A percentile compares a stretch with the other conserved stretches of the same genome.
These are phyloP conservation scores for Ochropacha duplaris DNA, from an alignment of 2,888 invertebrate genomes.

Conservation along the genomic window DNA sequence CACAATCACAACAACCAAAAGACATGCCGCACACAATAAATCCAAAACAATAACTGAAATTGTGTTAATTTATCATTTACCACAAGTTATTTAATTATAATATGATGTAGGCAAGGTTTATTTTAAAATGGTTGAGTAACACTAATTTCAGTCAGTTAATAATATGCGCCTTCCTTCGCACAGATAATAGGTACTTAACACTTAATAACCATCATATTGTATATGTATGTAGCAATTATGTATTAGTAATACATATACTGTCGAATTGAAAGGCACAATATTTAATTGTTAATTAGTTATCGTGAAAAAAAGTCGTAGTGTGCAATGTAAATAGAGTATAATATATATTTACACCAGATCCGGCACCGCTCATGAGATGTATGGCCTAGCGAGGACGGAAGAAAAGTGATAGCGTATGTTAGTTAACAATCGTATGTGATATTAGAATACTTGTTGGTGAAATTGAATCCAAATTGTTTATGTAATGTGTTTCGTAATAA, in stretches of 20 bases:
- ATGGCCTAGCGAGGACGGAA: conserved; percentile 87
- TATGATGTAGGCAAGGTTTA: background rate
- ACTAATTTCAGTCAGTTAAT: conserved; percentile 32
- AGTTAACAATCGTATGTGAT: conserved; percentile 35
- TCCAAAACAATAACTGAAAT: conserved; percentile 45
- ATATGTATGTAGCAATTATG: too few relatives aligned
- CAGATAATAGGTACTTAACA: conserved; percentile 3
- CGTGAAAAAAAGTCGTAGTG: conserved; percentile 64
- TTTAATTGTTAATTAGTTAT: conserved; percentile 25
- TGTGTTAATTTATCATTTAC: conserved; percentile 29
- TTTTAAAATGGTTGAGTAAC: conserved; percentile 21
- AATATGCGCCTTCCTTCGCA: conserved; percentile 43
- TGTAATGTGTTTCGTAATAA: background rate
- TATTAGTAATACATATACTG: background rate
- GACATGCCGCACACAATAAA: conserved; percentile 32
- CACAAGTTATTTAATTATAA: background rate
- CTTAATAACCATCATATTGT: background rate
- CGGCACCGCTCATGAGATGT: conserved; percentile 95
- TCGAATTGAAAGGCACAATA: conserved; percentile 35
- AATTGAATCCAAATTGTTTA: too few relatives aligned
- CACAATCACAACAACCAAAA: conserved; percentile 34
- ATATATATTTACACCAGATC: conserved; percentile 93
- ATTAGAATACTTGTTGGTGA: conserved; percentile 1
- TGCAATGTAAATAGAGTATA: conserved; percentile 71
- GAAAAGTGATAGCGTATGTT: conserved; percentile 71